Evolutionary conservation across 2,888 invertebrate genomes (phyloP), one percentile per base, ranked within the genome.

Genomic region (Tryphoninae sp.): DNA sequence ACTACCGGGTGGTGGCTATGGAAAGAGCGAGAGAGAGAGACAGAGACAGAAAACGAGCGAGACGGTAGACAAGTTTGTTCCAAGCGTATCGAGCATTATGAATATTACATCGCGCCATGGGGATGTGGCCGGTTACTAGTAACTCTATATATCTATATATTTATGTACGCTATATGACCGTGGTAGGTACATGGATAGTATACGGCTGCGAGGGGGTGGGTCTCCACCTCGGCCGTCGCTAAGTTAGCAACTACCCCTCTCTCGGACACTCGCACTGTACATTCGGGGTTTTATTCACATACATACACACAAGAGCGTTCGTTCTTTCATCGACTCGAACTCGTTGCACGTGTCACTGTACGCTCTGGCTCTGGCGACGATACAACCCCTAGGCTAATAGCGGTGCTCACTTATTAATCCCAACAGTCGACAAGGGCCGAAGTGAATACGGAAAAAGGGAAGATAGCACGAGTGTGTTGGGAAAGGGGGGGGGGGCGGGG

Each of bases 31-130:
- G 26, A 62, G 59, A 59, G 76, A 51, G 55, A 42, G 11, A 42
- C 64, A 13, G 55, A 67, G 59, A 26, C 0, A 26, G 61, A 9
- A 19, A 62, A 22, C 23, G 49, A 45, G 72, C 45, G 72, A 65
- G 62, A 51, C 65, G 76, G 69, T 65, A 72, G 80, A 80, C 82
- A 79, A 82, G 79, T 82, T 80, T 80, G 80, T 80, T 77, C 82
- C 65, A 55, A 82, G 76, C 82, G 72, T 79, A 82, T 82, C 82
- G 82, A 82, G 80, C 76, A 79, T 82, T 82, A 82, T 82, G 82
- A 82, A 82, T 82, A 82, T 82, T 82, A 77, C 80, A 82, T 82
- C 33, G 82, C 62, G 79, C 72, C 69, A 73, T 23, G 61, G 73
- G 73, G 76, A 55, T 58, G 80, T 74, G 69, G 79, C 58, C 64